Evolutionary conservation across 92 coral and sea anemone species (phyloP).

Genomic region (Phymanthus crucifer): DNA sequence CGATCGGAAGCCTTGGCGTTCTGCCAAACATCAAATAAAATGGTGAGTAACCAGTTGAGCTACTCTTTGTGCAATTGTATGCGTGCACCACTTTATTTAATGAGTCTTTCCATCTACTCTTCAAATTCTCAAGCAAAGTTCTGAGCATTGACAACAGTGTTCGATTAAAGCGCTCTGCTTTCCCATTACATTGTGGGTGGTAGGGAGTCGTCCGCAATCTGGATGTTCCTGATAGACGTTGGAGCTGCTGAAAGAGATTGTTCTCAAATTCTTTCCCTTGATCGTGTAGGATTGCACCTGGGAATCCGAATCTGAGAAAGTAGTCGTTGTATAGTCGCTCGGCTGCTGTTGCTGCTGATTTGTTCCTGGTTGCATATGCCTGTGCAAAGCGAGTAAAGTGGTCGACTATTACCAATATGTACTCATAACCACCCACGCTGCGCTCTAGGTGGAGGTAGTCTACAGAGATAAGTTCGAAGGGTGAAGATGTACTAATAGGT

Average conservation of each 20-base stretch:
- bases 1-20: not conserved
- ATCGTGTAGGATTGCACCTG: constrained; percentile 24
- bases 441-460: constrained; percentile 47
- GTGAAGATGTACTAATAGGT: constrained; percentile 26
- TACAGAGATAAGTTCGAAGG: constrained; percentile 45
- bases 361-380: constrained; percentile 47
- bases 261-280: constrained; percentile 44
- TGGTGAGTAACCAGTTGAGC: not conserved
- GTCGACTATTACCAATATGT: constrained; percentile 39
- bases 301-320: constrained; percentile 36
- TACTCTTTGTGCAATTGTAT: not conserved
- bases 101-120: not conserved
- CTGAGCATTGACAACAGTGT: constrained; percentile 39
- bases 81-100: not conserved
- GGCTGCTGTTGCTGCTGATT: constrained; percentile 36
- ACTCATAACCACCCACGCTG: constrained; percentile 54
- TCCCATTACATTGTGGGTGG: constrained; percentile 37
- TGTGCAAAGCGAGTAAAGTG: constrained; percentile 51
- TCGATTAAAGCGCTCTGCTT: constrained; percentile 40
- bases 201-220: constrained; percentile 29
- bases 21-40: not conserved
- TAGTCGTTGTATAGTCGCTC: constrained; percentile 38
- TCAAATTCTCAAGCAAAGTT: constrained; percentile 33
- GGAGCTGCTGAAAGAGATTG: constrained; percentile 31
- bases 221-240: constrained; percentile 22